phyloP scores from a whole-genome alignment of 2,888 invertebrate genomes.

The Epirrita christyi region DNA sequence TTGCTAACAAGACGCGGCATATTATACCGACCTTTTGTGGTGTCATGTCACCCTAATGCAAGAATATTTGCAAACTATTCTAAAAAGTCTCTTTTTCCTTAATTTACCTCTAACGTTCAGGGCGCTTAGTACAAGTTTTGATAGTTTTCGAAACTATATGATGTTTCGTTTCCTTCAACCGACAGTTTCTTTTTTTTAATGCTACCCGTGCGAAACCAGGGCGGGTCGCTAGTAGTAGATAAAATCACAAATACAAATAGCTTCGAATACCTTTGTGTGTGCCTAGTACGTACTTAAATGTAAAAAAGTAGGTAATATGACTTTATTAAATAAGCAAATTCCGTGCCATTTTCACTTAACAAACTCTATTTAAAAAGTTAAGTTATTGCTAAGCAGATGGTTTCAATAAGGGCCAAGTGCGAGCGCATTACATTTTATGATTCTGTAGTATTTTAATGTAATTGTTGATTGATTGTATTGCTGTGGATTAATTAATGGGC shows the following conservation, averaged over 20 bases:
- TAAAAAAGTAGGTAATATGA: slow-evolving; percentile 2
- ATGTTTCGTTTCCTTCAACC: too few species aligned
- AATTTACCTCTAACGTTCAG: too few species aligned
- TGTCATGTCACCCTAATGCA: too few species aligned
- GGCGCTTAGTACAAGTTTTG: too few species aligned
- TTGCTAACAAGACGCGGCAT: neutral
- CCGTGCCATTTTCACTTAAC: slow-evolving; percentile 39
- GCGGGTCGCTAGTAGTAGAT: too few species aligned
- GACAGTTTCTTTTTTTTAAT: too few species aligned
- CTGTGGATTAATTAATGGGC: slow-evolving; percentile 20
- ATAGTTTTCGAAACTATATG: too few species aligned
- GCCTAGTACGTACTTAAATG: neutral
- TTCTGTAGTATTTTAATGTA: slow-evolving; percentile 39
- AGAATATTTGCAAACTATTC: too few species aligned
- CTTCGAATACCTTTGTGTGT: neutral
- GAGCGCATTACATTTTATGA: slow-evolving; percentile 33
- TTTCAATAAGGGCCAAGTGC: slow-evolving; percentile 35
- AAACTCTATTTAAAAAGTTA: slow-evolving; percentile 46
- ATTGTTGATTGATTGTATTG: slow-evolving; percentile 31
- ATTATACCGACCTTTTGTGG: too few species aligned
- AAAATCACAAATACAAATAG: too few species aligned
- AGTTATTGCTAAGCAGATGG: slow-evolving; percentile 56
- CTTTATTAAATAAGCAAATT: slow-evolving; percentile 9
- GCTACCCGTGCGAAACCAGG: too few species aligned
- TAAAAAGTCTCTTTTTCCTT: too few species aligned